Conservation (phyloP, 1,140 invertebrate genomes). For the Melitaea cinxia region DNA sequence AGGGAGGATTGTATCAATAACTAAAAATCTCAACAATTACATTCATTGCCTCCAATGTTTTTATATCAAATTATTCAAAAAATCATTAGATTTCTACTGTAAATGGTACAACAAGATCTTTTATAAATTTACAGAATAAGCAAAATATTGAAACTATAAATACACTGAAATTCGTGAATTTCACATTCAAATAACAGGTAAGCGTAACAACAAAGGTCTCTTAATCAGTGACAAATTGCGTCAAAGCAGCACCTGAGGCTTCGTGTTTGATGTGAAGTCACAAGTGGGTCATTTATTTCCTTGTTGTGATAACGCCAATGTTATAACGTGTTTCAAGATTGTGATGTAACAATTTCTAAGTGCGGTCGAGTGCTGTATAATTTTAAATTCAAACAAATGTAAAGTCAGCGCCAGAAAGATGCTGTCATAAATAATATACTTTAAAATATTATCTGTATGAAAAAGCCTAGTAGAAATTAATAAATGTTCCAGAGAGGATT, state of each 20-base stretch:
- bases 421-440: no score
- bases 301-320: constrained; percentile 1
- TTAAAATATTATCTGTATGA: no score
- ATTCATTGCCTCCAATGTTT: no score
- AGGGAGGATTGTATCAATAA: no score
- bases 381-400: not conserved
- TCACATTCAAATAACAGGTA: constrained; percentile 1
- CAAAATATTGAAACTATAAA: not conserved
- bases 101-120: no score
- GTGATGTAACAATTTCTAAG: not conserved
- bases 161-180: not conserved
- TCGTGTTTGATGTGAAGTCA: not conserved
- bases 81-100: no score
- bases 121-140: no score
- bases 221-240: constrained; percentile 13
- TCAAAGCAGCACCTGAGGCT: constrained; percentile 9
- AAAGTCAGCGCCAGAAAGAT: no score
- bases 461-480: no score
- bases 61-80: no score
- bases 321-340: constrained; percentile 9
- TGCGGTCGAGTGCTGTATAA: not conserved
- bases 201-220: constrained; percentile 2
- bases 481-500: no score
- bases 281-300: not conserved
- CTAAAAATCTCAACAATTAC: no score